Evolutionary conservation across 1,140 invertebrate species (phyloP), one percentile per base, ranked within the genome.

Genomic region (Brachionus calyciflorus): DNA sequence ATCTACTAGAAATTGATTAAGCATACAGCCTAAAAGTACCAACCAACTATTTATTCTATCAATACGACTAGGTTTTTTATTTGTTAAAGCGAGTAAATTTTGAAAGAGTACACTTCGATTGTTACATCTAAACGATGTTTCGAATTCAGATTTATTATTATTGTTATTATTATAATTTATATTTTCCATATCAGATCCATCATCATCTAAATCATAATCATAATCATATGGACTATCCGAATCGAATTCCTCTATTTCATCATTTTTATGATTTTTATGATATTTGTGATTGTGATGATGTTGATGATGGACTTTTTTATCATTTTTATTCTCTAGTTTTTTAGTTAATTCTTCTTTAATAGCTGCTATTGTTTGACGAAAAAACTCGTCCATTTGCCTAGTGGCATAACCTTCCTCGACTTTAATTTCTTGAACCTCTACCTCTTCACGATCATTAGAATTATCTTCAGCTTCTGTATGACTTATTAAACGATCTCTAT

Each of bases 351-450:
- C 69, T 51, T 73, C 44, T 55, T 73, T 73, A 6, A 73, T 73
- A 14, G 69, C 46, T 9, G 69, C 69, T 30, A 73, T 73, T 73
- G 46, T 73, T 37, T 73, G 69, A 6, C 69, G 44, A 73, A 73
- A 73, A 33, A 21, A 51, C 21, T 73, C 69, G 46, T 73, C 69
- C 69, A 73, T 73, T 30, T 73, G 69, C 26, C 69, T n/a, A 1
- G 69, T 73, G 19, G 46, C 51, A 55, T 73, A 73, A 24, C 69
- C 69, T n/a, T 73, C 69, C 17, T 73, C 69, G 0, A 73, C 46
- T 41, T 73, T 73, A 40, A 49, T 73, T 21, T 73, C 69, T 2
- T 65, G 37, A 0, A 44, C 60, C 44, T 65, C 60, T 12, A 19
- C 37, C 0, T 65, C 60, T n/a, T n/a, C n/a, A n/a, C n/a, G n/a